Evolutionary conservation across 2,797 vertebrate genomes (phyloP).

Genomic region (Vultur gryphus): DNA sequence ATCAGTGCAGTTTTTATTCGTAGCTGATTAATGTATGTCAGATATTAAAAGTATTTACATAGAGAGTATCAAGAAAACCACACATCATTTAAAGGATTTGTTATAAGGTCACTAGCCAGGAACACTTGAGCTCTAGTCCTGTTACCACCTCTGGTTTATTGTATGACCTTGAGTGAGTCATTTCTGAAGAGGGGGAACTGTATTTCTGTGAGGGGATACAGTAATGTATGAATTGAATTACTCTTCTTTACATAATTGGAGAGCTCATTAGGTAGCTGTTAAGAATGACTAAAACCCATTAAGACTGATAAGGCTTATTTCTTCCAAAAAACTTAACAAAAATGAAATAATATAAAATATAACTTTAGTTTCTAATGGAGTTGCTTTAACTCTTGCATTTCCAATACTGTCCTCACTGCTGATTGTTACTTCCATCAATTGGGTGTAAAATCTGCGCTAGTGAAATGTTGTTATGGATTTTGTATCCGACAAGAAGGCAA

Average conservation of each 20-base stretch:
- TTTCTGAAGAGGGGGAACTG: background rate
- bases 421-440: background rate
- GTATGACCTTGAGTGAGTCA: background rate
- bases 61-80: background rate
- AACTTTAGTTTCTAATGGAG: background rate
- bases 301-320: background rate
- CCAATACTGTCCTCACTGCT: background rate
- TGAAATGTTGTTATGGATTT: background rate
- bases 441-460: background rate
- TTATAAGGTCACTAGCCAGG: background rate
- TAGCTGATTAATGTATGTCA: background rate
- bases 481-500: background rate
- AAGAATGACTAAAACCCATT: background rate
- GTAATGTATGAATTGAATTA: background rate
- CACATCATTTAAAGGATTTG: background rate
- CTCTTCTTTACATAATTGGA: background rate
- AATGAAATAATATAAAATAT: background rate
- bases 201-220: background rate
- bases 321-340: background rate
- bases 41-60: background rate
- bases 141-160: background rate
- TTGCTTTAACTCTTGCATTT: background rate
- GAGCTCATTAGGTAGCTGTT: conserved; percentile 16
- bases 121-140: background rate
- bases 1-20: background rate